Base-by-base conservation (phyloP, 2,888 invertebrate genomes). In the Halocaridina rubra region DNA sequence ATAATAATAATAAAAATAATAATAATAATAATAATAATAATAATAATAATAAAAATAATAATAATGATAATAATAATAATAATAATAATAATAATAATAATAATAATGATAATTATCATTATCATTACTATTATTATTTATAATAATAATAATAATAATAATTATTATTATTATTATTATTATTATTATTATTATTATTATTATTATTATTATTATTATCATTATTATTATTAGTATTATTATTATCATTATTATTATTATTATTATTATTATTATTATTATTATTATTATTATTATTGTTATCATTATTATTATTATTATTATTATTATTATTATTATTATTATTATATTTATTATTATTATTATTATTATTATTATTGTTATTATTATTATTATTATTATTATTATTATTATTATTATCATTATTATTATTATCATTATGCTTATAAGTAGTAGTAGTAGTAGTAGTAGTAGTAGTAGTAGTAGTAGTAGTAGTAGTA, bases 11-110 rank as follows among this genome's bases (percentile, higher is more conserved):
- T 53, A 2, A 53, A 2, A 1, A 0, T 1, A 53, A 53, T 53
- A 3, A 53, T 53, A 53, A 53, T 53, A 53, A 53, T 53, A n/a
- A 53, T 1, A 61, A 61, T 19, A 2, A 61, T 61, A 61, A 61
- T 61, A 2, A 61, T 61, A 61, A 61, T 61, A 3, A 64, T 64
- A 64, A 64, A 22, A 64, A 64, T 64, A 64, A 64, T 64, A 64
- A 64, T 64, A 19, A 64, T 64, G 19, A 64, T 64, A 64, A 64
- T 64, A 64, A 64, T n/a, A 64, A 64, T 64, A 64, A 64, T 64
- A 19, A 13, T 64, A 64, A n/a, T 13, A n/a, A 64, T 64, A 64
- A 13, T 64, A 13, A n/a, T 19, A 19, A 64, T 19, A n/a, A 64
- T 64, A 19, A 64, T 13, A 64, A 19, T 64, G 24, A 13, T 13